These are phyloP conservation scores for Caradrina kadenii DNA, from an alignment of 2,888 invertebrate genomes.

Conservation along the genomic window DNA sequence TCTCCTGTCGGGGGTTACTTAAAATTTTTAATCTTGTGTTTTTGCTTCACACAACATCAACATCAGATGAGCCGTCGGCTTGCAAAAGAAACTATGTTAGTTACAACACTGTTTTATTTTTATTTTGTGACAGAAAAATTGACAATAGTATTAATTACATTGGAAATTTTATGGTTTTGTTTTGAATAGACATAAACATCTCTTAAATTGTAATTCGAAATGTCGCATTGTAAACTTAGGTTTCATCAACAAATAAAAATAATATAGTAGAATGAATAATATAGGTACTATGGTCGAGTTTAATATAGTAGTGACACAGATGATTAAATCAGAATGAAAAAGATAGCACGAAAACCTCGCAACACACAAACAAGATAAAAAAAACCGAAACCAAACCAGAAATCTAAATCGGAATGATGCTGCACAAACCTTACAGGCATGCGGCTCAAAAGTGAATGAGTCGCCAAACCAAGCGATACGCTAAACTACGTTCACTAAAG, in stretches of 20 bases:
- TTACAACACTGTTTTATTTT: no score
- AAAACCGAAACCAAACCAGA: slow-evolving; percentile 55
- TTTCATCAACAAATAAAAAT: slow-evolving; percentile 4
- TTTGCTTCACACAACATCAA: no score
- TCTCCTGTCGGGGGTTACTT: no score
- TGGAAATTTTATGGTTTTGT: no score
- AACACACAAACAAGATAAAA: slow-evolving; percentile 34
- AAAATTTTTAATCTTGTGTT: no score
- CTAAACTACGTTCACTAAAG: slow-evolving; percentile 88
- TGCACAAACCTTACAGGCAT: slow-evolving; percentile 69
- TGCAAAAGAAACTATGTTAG: no score
- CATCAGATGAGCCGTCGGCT: no score
- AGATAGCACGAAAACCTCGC: slow-evolving; percentile 10
- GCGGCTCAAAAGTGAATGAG: slow-evolving; percentile 84
- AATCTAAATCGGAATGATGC: slow-evolving; percentile 74
- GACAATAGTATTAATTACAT: no score
- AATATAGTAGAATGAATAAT: no score
- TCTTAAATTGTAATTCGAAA: neutral
- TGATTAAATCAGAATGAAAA: slow-evolving; percentile 28
- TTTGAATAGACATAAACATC: no score
- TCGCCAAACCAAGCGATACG: slow-evolving; percentile 82
- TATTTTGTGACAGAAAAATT: no score
- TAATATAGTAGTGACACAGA: neutral
- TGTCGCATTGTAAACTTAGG: neutral
- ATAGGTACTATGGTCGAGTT: no score